Evolutionary conservation across 2,113 vertebrate species (phyloP), one percentile per base, ranked within the genome.

Genomic region (Pygoscelis antarcticus): DNA sequence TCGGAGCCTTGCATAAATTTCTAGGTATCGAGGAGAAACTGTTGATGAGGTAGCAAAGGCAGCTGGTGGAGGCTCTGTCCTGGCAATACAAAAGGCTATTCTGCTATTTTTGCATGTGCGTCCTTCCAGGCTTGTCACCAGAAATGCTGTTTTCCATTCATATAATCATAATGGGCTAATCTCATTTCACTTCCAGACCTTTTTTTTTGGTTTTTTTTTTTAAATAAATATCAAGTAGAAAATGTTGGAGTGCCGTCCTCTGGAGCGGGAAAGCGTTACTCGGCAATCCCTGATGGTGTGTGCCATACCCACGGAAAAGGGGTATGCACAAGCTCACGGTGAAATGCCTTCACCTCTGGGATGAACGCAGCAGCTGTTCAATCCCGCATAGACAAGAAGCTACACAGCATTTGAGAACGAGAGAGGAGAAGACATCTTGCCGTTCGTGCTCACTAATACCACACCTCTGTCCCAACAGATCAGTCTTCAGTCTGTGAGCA

Each of bases 251-350:
- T 7, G 16, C 57, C 54, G 34, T 34, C 62, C 36, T 44, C 51
- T 23, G 44, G 55, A 68, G 42, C 7, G 40, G 82, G 69, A 55
- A 38, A 6, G 72, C 0, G 0, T 38, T 32, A 2, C n/a, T 18
- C 68, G 66, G 57, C 82, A 54, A 0, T 66, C 60, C 51, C 34
- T 23, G 47, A 15, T 7, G 32, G 18, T 0, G 1, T 26, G 55
- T 18, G 58, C 77, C 44, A 1, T 38, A 3, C 40, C 81, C 32
- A 1, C 10, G 20, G 81, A 10, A 52, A 34, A 26, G 75, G 85
- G 55, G 18, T 4, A 9, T 1, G 1, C 27, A 0, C 29, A 4
- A 18, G 5, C 72, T 61, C 7, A 1, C 0, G 1, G 1, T n/a
- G 32, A 7, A 16, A 11, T 0, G 16, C 68, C 72, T 32, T 74